These are phyloP conservation scores for Takifugu ocellatus DNA, from an alignment of 2,797 vertebrate genomes.

Conservation along the genomic window DNA sequence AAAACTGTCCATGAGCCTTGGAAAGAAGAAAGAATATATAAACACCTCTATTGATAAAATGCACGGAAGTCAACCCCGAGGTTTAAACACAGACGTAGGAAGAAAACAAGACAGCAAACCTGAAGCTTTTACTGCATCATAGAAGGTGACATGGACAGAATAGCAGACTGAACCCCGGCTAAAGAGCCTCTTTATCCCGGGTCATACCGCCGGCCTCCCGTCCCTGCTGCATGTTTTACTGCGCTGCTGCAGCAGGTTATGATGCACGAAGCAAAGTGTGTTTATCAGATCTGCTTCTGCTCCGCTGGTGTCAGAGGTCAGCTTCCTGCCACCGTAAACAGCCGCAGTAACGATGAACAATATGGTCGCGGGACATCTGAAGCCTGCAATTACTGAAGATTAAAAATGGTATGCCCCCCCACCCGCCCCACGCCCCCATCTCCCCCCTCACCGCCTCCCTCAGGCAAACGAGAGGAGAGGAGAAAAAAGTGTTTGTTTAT, in stretches of 20 bases:
- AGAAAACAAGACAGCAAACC: too few relatives aligned
- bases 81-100: too few relatives aligned
- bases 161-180: too few relatives aligned
- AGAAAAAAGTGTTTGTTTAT: slow-evolving; percentile 70
- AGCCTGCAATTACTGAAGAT: slow-evolving; percentile 76
- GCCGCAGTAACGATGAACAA: slow-evolving; percentile 61
- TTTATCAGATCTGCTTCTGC: background rate
- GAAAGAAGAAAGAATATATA: too few relatives aligned
- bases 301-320: slow-evolving; percentile 15
- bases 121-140: too few relatives aligned
- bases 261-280: background rate
- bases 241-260: background rate
- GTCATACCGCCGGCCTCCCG: too few relatives aligned
- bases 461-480: slow-evolving; percentile 54
- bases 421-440: background rate
- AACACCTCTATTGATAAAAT: too few relatives aligned
- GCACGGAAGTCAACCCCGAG: too few relatives aligned
- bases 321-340: slow-evolving; percentile 44
- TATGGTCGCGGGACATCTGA: slow-evolving; percentile 53
- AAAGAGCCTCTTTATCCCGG: too few relatives aligned
- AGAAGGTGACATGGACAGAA: too few relatives aligned
- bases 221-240: background rate
- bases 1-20: slow-evolving; percentile 11
- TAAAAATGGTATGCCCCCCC: slow-evolving; percentile 66
- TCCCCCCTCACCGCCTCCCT: slow-evolving; percentile 26